Percentiles rank a stretch among this genome's conserved stretches.
phyloP scores from a whole-genome alignment of 2,888 invertebrate species.

The Phytoseiulus persimilis region DNA sequence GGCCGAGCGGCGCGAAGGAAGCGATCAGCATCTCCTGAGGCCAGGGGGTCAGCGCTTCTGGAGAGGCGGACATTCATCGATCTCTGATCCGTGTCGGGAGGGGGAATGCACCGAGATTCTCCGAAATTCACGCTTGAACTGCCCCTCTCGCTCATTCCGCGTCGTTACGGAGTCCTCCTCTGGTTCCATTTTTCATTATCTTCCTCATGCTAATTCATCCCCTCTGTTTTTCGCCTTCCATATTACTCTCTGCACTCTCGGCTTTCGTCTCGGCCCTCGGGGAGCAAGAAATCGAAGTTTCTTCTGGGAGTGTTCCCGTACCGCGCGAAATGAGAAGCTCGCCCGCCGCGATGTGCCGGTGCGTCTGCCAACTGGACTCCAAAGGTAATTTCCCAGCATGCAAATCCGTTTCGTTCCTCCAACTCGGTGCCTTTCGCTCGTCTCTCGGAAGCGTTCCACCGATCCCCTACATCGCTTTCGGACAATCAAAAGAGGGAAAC shows the following conservation, averaged over 20 bases:
- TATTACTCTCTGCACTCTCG: neutral
- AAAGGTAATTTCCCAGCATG: neutral
- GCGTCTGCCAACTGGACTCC: neutral
- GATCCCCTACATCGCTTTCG: too few species aligned
- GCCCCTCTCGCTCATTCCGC: neutral
- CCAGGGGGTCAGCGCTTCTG: neutral
- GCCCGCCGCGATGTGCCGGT: neutral
- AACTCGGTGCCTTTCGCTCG: neutral
- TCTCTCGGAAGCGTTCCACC: too few species aligned
- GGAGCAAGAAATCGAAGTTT: neutral
- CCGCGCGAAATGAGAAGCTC: neutral
- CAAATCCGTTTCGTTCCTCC: neutral
- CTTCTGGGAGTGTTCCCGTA: neutral
- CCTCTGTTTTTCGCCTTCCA: neutral
- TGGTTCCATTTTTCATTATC: neutral
- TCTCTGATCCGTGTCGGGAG: neutral
- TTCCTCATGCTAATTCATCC: neutral
- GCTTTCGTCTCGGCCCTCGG: neutral
- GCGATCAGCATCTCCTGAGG: neutral
- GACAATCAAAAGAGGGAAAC: too few species aligned
- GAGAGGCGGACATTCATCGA: neutral
- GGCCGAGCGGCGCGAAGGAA: neutral
- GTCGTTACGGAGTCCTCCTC: neutral
- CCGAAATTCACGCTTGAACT: neutral
- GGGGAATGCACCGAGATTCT: neutral